Conservation (phyloP, 2,113 vertebrate genomes). For the Mystacornis crossleyi region DNA sequence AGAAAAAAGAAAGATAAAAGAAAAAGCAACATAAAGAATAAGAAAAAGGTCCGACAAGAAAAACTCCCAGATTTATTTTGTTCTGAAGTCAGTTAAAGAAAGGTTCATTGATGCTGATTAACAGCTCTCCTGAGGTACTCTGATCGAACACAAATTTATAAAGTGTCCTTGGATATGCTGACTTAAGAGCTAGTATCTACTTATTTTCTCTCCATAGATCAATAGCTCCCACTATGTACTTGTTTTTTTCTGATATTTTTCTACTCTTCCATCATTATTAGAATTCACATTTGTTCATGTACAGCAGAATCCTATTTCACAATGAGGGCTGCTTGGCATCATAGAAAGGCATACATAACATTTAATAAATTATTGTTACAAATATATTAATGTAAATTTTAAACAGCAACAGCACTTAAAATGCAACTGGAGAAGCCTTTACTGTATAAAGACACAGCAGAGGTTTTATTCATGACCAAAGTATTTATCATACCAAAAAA, state of each 20-base stretch:
- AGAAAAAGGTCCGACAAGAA: not conserved
- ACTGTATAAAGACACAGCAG: not conserved
- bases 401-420: not conserved
- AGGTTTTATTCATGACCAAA: not conserved
- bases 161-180: not conserved
- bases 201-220: not conserved
- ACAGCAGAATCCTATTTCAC: not conserved
- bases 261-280: not conserved
- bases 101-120: not conserved
- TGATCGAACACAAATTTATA: not conserved
- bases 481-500: not conserved
- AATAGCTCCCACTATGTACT: not conserved
- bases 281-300: not conserved
- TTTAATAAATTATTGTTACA: not conserved
- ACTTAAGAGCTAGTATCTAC: not conserved
- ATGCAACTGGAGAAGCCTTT: not conserved
- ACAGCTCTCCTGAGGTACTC: not conserved
- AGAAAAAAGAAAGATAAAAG: not conserved
- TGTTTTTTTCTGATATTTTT: not conserved
- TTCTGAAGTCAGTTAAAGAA: not conserved
- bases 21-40: not conserved
- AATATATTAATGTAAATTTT: not conserved
- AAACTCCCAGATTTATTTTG: not conserved
- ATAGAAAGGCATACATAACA: not conserved
- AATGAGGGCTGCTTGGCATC: not conserved